phyloP scores from a whole-genome alignment of 2,888 invertebrate species.

The Bombylius discolor region DNA sequence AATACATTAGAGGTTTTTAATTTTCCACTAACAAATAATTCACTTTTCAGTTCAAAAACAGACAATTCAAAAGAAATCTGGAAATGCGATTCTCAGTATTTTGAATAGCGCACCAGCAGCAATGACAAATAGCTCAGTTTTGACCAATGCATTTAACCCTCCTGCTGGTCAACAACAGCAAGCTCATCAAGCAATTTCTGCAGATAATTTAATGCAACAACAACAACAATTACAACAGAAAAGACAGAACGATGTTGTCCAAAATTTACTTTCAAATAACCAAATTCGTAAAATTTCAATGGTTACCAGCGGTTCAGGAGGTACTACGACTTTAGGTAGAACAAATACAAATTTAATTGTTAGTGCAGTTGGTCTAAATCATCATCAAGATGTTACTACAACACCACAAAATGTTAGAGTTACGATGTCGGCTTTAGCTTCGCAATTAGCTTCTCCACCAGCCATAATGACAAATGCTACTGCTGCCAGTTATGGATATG shows the following conservation, averaged over 20 bases:
- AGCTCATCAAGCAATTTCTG: conserved; percentile 20
- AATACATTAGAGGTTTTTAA: not conserved
- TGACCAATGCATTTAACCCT: conserved; percentile 34
- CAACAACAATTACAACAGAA: conserved; percentile 20
- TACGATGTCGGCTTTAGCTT: conserved; percentile 37
- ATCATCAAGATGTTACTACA: conserved; percentile 12
- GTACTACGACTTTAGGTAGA: conserved; percentile 23
- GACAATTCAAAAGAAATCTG: conserved; percentile 7
- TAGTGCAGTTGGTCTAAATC: conserved; percentile 19
- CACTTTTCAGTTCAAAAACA: conserved; percentile 9
- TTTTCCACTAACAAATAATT: not conserved
- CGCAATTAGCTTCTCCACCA: conserved; percentile 36
- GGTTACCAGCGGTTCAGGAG: conserved; percentile 18
- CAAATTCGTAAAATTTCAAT: conserved; percentile 31
- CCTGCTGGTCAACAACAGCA: conserved; percentile 19
- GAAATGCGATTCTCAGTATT: conserved; percentile 60
- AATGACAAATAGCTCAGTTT: conserved; percentile 49
- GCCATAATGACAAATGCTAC: conserved; percentile 34
- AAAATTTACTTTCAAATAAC: conserved; percentile 28
- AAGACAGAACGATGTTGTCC: conserved; percentile 32
- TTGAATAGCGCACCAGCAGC: conserved; percentile 66
- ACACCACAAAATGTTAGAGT: conserved; percentile 32
- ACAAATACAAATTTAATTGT: conserved; percentile 26
- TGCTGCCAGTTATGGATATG: conserved; percentile 25
- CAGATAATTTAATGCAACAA: conserved; percentile 18